Evolutionary conservation across 2,113 vertebrate genomes (phyloP).

Genomic region (Sialia sialis): DNA sequence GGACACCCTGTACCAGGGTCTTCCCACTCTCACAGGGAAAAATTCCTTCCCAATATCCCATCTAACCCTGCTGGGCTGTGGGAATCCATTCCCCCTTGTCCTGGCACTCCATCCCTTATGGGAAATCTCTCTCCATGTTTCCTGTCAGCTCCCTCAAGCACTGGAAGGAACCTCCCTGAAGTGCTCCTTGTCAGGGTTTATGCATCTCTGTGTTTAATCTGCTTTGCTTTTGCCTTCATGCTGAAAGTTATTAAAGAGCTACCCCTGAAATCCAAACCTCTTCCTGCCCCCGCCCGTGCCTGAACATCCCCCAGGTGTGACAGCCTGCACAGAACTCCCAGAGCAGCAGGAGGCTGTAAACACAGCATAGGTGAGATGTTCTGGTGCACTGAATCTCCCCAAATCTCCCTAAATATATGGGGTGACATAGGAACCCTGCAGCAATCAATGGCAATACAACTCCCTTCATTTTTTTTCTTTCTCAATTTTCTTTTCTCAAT

Average conservation of each 20-base stretch:
- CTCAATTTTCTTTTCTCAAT: no score
- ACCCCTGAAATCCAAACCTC: neutral
- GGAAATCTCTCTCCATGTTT: neutral
- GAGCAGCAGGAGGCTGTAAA: neutral
- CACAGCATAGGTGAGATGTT: fast-evolving
- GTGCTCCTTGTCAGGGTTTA: neutral
- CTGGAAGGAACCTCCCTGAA: neutral
- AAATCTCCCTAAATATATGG: neutral
- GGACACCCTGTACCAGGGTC: neutral
- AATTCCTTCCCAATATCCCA: neutral
- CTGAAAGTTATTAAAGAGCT: neutral
- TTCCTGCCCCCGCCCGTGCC: neutral
- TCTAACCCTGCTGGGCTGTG: fast-evolving
- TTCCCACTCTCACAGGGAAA: fast-evolving
- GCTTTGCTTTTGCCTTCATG: neutral
- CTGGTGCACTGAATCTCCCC: neutral
- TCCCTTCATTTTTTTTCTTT: fast-evolving
- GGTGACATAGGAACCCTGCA: neutral
- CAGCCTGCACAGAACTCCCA: neutral
- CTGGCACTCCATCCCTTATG: fast-evolving
- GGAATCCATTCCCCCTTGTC: neutral
- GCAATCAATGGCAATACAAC: neutral
- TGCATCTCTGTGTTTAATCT: neutral
- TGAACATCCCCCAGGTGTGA: fast-evolving
- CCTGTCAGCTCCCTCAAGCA: neutral